Base-by-base conservation (phyloP, 2,888 invertebrate species). In the Masnerella sp. region DNA sequence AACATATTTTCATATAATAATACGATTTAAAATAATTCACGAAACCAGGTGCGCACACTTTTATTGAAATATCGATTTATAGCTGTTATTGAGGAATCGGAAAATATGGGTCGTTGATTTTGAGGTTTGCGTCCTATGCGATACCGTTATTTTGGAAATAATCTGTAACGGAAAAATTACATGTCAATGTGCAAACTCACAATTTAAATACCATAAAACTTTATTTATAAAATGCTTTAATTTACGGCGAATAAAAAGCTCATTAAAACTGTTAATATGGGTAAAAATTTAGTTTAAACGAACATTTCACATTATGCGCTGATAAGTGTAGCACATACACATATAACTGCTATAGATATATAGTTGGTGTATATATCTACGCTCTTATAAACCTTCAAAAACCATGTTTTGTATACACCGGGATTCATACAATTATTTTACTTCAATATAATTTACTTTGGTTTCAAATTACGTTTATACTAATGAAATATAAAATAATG, bases 241-340 rank as follows among this genome's bases (percentile, higher is more conserved):
- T 45, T 14, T 18, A 8, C 45, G 59, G 58, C 36, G 52, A 59
- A 68, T 59, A 20, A 40, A 56, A 40, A 40, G 47, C 18, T 34
- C 22, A 30, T 12, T 36, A 22, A 47, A 49, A 36, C 28, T 49
- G 28, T 51, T 51, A 68, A 59, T 59, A 51, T 22, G 43, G 51
- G 43, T 32, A 32, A 20, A 5, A 52, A 45, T 69, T 69, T 59
- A 69, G 36, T 61, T 69, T 52, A 45, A n/a, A n/a, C n/a, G n/a
- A n/a, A n/a, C n/a, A n/a, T n/a, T n/a, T n/a, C n/a, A n/a, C n/a
- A n/a, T n/a, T n/a, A n/a, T n/a, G n/a, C n/a, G n/a, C n/a, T n/a
- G n/a, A n/a, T n/a, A n/a, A n/a, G n/a, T n/a, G n/a, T n/a, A n/a
- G n/a, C n/a, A n/a, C n/a, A n/a, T n/a, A n/a, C n/a, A n/a, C n/a